Evolutionary conservation across 2,888 invertebrate genomes (phyloP), one percentile per base, ranked within the genome.

Genomic region (Helicoverpa assulta): DNA sequence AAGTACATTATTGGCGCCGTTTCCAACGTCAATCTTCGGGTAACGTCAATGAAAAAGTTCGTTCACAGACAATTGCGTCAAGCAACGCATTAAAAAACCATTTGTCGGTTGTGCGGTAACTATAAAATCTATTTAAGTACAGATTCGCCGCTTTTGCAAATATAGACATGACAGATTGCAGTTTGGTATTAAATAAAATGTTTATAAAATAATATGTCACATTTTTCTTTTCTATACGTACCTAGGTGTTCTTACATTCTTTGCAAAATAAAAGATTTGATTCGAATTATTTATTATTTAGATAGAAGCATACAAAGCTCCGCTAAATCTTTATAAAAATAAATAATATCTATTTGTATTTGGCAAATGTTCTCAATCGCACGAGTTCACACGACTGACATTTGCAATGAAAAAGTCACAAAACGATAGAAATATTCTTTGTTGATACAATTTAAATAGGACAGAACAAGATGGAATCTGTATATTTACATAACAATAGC

Each of bases 41-140:
- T 18, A 47, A 57, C 29, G 51, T 60, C 56, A 61, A 6, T 56
- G 56, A 43, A 61, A 56, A 76, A 57, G 40, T 68, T 72, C 37
- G 19, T 74, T 75, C 29, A 57, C 55, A 61, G 40, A 21, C 29
- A 21, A 75, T 67, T 68, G 18, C 76, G 60, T 76, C 69, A 69
- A 61, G 29, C 75, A 40, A 12, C 12, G 7, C 37, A 57, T 50
- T 54, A 60, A 52, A 74, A 62, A 54, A 8, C 4, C 29, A 40
- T 40, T 61, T 40, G n/a, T 14, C n/a, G 1, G 55, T 18, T 47
- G 47, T 61, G 29, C 7, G 43, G 52, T 18, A 59, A 21, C 12
- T n/a, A 47, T 56, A 57, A 65, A 67, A 53, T 68, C 21, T 73
- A 57, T 75, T 60, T 52, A 29, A 29, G 50, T 19, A 37, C 5